Base-by-base conservation (phyloP, 2,888 invertebrate genomes). In the Nemotelus nigrinus region DNA sequence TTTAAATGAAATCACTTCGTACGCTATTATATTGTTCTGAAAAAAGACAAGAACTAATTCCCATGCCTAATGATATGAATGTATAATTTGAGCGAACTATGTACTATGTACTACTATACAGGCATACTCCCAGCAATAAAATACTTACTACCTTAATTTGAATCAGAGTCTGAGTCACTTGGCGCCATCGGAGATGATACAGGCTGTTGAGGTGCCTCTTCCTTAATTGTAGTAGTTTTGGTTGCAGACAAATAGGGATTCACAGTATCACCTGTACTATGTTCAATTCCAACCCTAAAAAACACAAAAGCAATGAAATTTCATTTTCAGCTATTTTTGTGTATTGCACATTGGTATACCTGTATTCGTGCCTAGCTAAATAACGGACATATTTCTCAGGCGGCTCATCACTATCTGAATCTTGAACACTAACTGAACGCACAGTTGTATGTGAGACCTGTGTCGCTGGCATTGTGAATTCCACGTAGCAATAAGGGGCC, bases 361-460 rank as follows among this genome's bases (percentile, higher is more conserved):
- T 92, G 89, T 98, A 98, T 88, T 97, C 97, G 89, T 98, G 98
- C 80, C 98, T 91, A 76, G 98, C 97, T 82, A 98, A 90, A 88
- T 99, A 98, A 82, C 97, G 91, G 78, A 99, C 98, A 89, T 97
- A 99, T 89, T 99, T 99, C 89, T 99, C 99, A 10, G 99, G 99
- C 47, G 98, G 97, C 81, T 94, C 93, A 83, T 93, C 94, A 84
- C 92, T 91, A 83, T 95, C 95, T 81, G 94, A 94, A 85, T 93
- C 92, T 86, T 94, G 94, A 82, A 97, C 92, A 84, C 96, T 95
- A 67, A 96, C 96, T 82, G 98, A 98, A 82, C 99, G 91, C 82
- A 98, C 95, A 55, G 98, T 98, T 76, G 97, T 96, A 88, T 99
- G 98, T 79, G 96, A 96, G 74, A 92, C 93, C 85, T 97, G 97